A percentile compares a stretch with the other conserved stretches of the same genome.
Conservation (phyloP, 2,888 invertebrate species). For the Caenorhabditis japonica region DNA sequence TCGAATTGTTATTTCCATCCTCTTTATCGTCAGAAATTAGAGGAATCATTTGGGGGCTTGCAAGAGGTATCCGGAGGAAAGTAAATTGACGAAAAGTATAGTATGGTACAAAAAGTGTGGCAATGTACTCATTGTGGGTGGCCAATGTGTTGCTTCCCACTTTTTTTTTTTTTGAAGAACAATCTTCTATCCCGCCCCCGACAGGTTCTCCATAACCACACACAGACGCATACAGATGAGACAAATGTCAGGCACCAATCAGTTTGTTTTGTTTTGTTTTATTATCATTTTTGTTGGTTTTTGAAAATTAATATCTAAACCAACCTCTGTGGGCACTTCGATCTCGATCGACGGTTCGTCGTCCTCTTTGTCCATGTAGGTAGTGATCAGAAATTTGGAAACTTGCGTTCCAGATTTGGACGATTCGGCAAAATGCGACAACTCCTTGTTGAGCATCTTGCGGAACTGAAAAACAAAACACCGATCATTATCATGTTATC, state of each 20-base stretch:
- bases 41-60: too few relatives aligned
- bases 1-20: constrained; percentile 43
- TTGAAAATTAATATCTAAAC: constrained; percentile 13
- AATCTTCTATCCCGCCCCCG: constrained; percentile 43
- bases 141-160: constrained; percentile 38
- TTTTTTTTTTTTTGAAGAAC: constrained; percentile 50
- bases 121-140: constrained; percentile 38
- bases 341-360: constrained; percentile 80
- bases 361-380: constrained; percentile 88
- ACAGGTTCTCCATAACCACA: constrained; percentile 37
- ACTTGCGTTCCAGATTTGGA: constrained; percentile 98
- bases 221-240: constrained; percentile 6
- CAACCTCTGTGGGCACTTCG: constrained; percentile 62
- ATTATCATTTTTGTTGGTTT: constrained; percentile 1
- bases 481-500: constrained; percentile 32
- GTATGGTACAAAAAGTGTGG: constrained; percentile 30
- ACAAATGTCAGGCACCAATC: constrained; percentile 30
- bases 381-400: constrained; percentile 98
- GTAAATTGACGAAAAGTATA: constrained; percentile 25
- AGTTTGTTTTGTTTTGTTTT: constrained; percentile 26
- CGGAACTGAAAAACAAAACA: constrained; percentile 87
- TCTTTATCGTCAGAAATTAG: constrained; percentile 30
- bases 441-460: constrained; percentile 98
- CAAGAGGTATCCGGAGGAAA: too few relatives aligned
- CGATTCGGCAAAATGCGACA: constrained; percentile 98